Base-by-base conservation (phyloP, 2,113 vertebrate species). In the Rhinogobius similis region DNA sequence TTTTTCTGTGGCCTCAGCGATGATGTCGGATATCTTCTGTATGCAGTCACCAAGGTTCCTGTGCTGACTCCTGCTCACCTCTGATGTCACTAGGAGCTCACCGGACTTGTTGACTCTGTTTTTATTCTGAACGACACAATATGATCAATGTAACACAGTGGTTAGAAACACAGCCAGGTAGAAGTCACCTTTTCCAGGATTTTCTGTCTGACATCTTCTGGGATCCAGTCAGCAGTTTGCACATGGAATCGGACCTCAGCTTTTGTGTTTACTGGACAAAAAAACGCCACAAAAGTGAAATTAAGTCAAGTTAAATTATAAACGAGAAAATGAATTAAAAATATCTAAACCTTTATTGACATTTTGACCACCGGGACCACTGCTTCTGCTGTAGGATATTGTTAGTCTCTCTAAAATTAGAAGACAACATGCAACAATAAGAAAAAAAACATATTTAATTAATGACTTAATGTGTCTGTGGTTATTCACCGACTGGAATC, bases 161-260 rank as follows among this genome's bases (percentile, higher is more conserved):
- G 4, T 38, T 2, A 7, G 2, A 41, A 9, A 50, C 46, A n/a
- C 46, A n/a, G 20, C 1, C 18, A 10, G 7, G 46, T 50, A 50
- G 2, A 21, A n/a, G 16, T 46, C 46, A 50, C 98, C 94, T 78
- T 90, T 24, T 85, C 64, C 38, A 95, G 86, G 43, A 99, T 94
- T 63, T 94, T 95, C 44, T 88, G 72, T 56, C 93, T 87, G 5
- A 92, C 88, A 0, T 93, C 94, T 70, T 96, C 92, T 0, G 95
- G 84, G 39, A 99, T 95, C 97, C 98, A 99, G 65, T 99, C 94
- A 0, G 98, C 97, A 0, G 95, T 95, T 0, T 90, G 90, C 70
- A 99, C 86, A 21, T 98, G 95, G 86, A 99, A 99, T 23, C 96
- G 89, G 53, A 98, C 89, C 81, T 98, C 95, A 0, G 96, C 95